These are phyloP conservation scores for Trogon melanurus DNA, from an alignment of 2,113 vertebrate species.

Conservation along the genomic window DNA sequence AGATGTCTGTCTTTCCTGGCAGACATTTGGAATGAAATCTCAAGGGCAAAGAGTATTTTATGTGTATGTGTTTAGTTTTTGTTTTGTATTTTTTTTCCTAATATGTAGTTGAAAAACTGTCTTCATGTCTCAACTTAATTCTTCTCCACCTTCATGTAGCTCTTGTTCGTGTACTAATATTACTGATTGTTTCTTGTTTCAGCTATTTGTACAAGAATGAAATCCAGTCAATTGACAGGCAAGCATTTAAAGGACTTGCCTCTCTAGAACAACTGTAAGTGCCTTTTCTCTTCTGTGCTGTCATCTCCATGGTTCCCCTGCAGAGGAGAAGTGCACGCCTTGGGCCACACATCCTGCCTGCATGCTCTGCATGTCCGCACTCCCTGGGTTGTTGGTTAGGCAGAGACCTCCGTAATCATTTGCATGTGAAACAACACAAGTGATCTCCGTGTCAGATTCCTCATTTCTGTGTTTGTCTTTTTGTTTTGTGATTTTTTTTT, in stretches of 20 bases:
- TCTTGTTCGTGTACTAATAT: conserved; percentile 85
- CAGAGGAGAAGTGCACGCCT: conserved; percentile 57
- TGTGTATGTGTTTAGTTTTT: conserved; percentile 56
- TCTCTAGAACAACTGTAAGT: conserved; percentile 99
- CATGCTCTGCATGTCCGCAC: conserved; percentile 81
- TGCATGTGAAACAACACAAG: conserved; percentile 30
- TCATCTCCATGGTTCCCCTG: conserved; percentile 57
- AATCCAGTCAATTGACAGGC: conserved; percentile 99
- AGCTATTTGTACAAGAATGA: conserved; percentile 99
- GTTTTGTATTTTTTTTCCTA: conserved; percentile 43
- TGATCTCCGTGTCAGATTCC: conserved; percentile 44
- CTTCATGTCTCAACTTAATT: conserved; percentile 54
- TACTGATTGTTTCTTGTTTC: conserved; percentile 92
- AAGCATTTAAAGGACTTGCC: conserved; percentile 99
- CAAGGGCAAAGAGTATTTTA: not conserved
- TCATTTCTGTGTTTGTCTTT: conserved; percentile 52
- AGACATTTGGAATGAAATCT: not conserved
- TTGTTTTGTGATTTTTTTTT: conserved; percentile 30
- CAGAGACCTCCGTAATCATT: not conserved
- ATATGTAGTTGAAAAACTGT: conserved; percentile 51
- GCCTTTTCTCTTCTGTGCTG: conserved; percentile 75
- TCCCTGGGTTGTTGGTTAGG: conserved; percentile 42
- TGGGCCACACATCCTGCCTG: conserved; percentile 35
- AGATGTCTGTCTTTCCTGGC: not conserved
- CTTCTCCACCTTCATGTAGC: conserved; percentile 57